phyloP scores from a whole-genome alignment of 2,888 invertebrate genomes.

The Lasioglossum malachurum region DNA sequence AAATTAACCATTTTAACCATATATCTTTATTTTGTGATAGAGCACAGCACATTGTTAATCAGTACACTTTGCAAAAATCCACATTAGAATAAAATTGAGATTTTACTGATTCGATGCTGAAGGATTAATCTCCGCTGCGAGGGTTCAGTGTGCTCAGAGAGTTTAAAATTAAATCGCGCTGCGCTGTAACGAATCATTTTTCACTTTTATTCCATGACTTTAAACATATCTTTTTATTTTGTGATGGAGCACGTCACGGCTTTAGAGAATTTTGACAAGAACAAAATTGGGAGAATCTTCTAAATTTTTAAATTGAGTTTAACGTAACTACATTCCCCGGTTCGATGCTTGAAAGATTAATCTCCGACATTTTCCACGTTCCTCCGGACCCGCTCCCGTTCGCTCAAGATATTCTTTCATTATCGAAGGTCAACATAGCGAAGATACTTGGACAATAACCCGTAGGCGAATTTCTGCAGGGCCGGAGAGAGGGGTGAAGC shows the following conservation, averaged over 20 bases:
- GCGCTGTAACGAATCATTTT: no score
- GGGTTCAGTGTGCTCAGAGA: no score
- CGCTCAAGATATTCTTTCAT: constrained; percentile 61
- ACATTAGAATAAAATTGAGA: no score
- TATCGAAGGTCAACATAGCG: constrained; percentile 67
- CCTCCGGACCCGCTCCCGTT: constrained; percentile 23
- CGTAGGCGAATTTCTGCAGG: constrained; percentile 70
- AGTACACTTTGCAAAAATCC: no score
- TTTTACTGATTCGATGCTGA: neutral
- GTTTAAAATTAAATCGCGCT: no score
- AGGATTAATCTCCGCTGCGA: neutral
- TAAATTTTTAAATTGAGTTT: neutral
- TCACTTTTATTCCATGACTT: no score
- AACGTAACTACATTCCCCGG: neutral
- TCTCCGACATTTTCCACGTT: constrained; percentile 31
- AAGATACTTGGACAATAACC: constrained; percentile 71
- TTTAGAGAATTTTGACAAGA: no score
- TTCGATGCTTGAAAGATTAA: neutral
- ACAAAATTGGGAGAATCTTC: no score
- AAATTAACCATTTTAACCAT: constrained; percentile 74
- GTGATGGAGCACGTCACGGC: no score
- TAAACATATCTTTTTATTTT: neutral
- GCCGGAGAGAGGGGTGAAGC: constrained; percentile 21
- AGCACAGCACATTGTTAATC: no score
- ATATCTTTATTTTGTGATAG: no score